phyloP scores from a whole-genome alignment of 2,797 vertebrate species.

The Rhabdomys pumilio region DNA sequence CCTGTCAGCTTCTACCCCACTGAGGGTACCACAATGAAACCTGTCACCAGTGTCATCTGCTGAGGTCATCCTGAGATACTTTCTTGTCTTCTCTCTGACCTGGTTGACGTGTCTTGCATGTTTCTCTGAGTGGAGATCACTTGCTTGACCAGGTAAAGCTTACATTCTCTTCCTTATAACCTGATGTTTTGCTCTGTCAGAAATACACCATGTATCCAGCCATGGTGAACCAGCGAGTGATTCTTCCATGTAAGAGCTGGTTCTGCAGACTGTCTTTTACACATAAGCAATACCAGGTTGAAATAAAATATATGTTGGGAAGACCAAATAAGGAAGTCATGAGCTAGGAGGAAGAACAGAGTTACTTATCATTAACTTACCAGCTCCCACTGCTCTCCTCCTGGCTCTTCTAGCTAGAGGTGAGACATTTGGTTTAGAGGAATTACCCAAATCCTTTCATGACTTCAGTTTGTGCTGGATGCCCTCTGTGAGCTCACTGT shows the following conservation, averaged over 20 bases:
- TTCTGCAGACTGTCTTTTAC: not conserved
- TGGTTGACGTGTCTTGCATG: not conserved
- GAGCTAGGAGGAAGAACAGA: not conserved
- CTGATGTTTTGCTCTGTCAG: not conserved
- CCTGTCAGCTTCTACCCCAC: not conserved
- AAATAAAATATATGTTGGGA: not conserved
- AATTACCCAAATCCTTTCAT: constrained; percentile 53
- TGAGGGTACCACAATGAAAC: not conserved
- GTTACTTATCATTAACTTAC: constrained; percentile 1
- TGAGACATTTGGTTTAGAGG: constrained; percentile 74
- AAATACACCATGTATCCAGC: not conserved
- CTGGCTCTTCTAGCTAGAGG: not conserved
- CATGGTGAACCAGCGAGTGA: not conserved
- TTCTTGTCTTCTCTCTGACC: not conserved
- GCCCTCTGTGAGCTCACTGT: constrained; percentile 78
- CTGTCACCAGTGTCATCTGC: not conserved
- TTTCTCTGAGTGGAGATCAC: not conserved
- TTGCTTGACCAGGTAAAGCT: not conserved
- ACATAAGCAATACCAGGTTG: not conserved
- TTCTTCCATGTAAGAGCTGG: not conserved
- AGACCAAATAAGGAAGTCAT: not conserved
- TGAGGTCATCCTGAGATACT: not conserved
- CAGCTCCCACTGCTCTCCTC: too few relatives aligned
- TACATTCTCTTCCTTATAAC: not conserved
- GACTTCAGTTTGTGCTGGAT: constrained; percentile 75